phyloP scores from a whole-genome alignment of 2,797 vertebrate species.

The Petrocephalus schoutedeni region DNA sequence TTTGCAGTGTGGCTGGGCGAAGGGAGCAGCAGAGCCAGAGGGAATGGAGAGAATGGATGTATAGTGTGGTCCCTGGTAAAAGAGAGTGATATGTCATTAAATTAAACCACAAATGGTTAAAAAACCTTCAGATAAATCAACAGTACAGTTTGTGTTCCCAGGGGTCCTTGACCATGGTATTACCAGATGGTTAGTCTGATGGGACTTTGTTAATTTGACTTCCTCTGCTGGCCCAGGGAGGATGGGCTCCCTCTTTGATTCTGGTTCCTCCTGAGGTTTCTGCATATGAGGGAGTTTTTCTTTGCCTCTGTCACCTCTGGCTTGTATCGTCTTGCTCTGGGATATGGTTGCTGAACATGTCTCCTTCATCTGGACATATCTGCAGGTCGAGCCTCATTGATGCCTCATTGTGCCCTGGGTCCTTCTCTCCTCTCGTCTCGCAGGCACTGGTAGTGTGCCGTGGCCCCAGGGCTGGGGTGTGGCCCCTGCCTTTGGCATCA shows the following conservation, averaged over 20 bases:
- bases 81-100: background rate
- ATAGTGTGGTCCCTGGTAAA: background rate
- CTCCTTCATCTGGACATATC: background rate
- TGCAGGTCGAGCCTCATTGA: background rate
- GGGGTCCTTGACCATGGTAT: background rate
- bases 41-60: background rate
- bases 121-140: background rate
- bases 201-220: background rate
- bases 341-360: background rate
- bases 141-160: background rate
- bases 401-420: background rate
- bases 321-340: background rate
- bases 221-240: background rate
- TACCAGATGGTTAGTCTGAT: background rate
- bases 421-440: background rate
- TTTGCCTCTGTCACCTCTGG: background rate
- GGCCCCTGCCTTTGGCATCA: background rate
- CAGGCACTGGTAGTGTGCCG: background rate
- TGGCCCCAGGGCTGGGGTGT: background rate
- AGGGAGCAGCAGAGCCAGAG: background rate
- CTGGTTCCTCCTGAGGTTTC: background rate
- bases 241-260: no score
- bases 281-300: background rate
- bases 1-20: background rate
- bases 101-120: background rate